Base-by-base conservation (phyloP, 2,797 vertebrate genomes). In the Lacerta viridis region DNA sequence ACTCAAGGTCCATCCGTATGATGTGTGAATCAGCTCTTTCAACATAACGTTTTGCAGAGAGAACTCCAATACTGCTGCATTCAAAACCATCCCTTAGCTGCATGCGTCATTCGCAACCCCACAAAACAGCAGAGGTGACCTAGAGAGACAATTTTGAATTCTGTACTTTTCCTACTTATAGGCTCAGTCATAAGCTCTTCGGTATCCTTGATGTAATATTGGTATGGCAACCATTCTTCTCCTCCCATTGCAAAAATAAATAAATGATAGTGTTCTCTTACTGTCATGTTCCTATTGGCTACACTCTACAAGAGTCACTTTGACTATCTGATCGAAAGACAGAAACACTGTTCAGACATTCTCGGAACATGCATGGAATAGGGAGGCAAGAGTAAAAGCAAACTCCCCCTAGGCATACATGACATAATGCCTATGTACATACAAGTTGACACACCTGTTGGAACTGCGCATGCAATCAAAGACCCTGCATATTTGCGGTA, bases 11-110 rank as follows among this genome's bases (percentile, higher is more conserved):
- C 78, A 64, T n/a, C 71, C 90, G 91, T 9, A 0, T 61, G 80
- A 83, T 69, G 36, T 23, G 43, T 88, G 75, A 84, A 78, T 72
- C 82, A 84, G 82, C 82, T 71, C 36, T 88, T 87, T 87, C n/a
- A 27, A 39, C 18, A 33, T 59, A 69, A 25, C 41, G 39, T 71
- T 71, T 79, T 29, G 11, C 36, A n/a, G 43, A 43, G 36, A 71
- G 27, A 43, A 61, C 27, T 41, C 33, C 25, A 39, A 18, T 68
- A 72, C 1, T 43, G 18, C 64, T 25, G 36, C 23, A 7, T 23
- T 77, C 43, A 74, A 29, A 74, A 74, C 43, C 39, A n/a, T 13
- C 69, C 11, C 55, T 20, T 43, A 15, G 6, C 41, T 81, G 25
- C n/a, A 7, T 33, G 41, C 33, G 29, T 55, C 20, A 69, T 50